Conservation (phyloP, 2,888 invertebrate genomes). For the Epinotia demarniana region DNA sequence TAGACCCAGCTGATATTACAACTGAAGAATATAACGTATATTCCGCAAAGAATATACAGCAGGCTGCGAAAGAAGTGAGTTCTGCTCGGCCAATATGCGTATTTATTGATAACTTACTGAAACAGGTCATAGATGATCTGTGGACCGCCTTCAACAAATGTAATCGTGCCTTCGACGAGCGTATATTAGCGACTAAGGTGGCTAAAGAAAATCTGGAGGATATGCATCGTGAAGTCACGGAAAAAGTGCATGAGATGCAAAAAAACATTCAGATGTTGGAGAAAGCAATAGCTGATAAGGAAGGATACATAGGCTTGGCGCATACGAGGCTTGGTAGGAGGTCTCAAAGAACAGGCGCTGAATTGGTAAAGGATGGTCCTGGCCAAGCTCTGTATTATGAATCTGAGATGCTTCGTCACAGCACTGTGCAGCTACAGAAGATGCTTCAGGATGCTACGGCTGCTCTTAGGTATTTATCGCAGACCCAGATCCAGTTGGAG, state of each 20-base stretch:
- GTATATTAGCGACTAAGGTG: slow-evolving; percentile 91
- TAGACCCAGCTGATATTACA: slow-evolving; percentile 87
- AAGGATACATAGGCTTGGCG: slow-evolving; percentile 91
- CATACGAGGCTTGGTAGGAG: slow-evolving; percentile 93
- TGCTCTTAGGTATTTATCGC: slow-evolving; percentile 91
- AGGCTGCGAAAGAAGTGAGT: slow-evolving; percentile 90
- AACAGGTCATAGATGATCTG: slow-evolving; percentile 92
- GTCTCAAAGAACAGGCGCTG: slow-evolving; percentile 91
- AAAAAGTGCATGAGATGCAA: slow-evolving; percentile 90
- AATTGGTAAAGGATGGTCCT: slow-evolving; percentile 92
- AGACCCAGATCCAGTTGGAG: slow-evolving; percentile 94
- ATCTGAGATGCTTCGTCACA: slow-evolving; percentile 87
- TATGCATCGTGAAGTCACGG: slow-evolving; percentile 90
- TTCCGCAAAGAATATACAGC: slow-evolving; percentile 88
- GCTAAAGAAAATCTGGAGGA: slow-evolving; percentile 92
- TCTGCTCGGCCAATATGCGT: slow-evolving; percentile 89
- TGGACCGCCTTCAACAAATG: slow-evolving; percentile 90
- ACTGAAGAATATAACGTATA: slow-evolving; percentile 90
- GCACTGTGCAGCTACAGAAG: slow-evolving; percentile 87
- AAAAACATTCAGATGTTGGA: slow-evolving; percentile 90
- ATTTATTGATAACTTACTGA: slow-evolving; percentile 91
- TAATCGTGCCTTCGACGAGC: slow-evolving; percentile 89
- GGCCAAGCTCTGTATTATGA: slow-evolving; percentile 90
- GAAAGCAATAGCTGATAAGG: slow-evolving; percentile 92
- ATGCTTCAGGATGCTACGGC: slow-evolving; percentile 89